phyloP scores from a whole-genome alignment of 2,797 vertebrate genomes.

The Lutjanus campechanus region DNA sequence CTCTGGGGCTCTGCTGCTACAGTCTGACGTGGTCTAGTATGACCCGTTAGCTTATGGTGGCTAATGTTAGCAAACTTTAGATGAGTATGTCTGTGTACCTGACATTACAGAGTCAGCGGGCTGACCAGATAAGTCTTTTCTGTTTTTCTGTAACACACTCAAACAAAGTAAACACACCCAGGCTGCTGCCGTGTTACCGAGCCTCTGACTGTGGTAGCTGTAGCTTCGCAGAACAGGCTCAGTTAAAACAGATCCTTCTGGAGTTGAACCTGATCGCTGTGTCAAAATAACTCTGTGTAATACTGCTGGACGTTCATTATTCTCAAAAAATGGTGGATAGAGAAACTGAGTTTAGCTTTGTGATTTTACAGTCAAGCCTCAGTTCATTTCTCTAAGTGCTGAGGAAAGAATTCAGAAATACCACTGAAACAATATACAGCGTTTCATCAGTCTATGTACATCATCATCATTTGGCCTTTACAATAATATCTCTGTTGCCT shows the following conservation, averaged over 20 bases:
- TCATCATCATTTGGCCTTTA: not conserved
- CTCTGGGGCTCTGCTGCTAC: not conserved
- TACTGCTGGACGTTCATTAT: not conserved
- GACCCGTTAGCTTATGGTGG: not conserved
- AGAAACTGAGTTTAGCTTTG: not conserved
- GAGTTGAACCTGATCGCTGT: not conserved
- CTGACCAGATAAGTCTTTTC: not conserved
- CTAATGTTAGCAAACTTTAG: not conserved
- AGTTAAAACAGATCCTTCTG: not conserved
- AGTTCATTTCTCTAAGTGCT: not conserved
- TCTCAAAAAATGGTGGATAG: not conserved
- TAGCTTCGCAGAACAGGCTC: not conserved
- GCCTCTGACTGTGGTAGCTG: not conserved
- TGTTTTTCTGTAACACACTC: not conserved
- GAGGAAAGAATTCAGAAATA: not conserved
- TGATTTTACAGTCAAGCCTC: not conserved
- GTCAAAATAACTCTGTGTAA: not conserved
- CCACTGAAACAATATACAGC: not conserved
- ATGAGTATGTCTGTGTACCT: not conserved
- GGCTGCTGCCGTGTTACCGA: not conserved
- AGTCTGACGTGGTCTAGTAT: not conserved
- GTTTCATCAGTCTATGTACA: not conserved
- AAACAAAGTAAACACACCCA: not conserved
- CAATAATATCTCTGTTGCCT: not conserved
- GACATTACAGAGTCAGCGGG: not conserved